These are phyloP conservation scores for Pseudocheirus occidentalis DNA, from an alignment of 2,797 vertebrate genomes.

Conservation along the genomic window DNA sequence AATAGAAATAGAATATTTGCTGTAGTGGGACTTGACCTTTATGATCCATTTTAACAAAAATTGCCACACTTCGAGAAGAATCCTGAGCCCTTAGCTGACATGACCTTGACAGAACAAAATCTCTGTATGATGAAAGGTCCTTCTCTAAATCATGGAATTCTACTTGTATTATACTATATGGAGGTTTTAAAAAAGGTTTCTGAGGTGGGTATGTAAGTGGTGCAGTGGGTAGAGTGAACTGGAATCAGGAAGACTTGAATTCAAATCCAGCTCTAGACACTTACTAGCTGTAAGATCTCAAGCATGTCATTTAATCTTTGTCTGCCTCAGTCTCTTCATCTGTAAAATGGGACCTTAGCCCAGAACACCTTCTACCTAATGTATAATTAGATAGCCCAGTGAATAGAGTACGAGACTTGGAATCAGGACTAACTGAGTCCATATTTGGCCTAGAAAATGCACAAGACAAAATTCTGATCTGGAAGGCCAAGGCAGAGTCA, in stretches of 20 bases:
- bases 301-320: background rate
- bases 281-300: background rate
- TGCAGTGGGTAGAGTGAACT: background rate
- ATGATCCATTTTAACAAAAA: conserved; percentile 31
- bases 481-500: background rate
- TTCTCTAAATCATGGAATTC: background rate
- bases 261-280: background rate
- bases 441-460: background rate
- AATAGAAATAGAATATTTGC: background rate
- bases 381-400: background rate
- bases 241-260: background rate
- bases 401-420: background rate
- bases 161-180: background rate
- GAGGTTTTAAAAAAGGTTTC: background rate
- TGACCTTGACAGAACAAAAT: background rate
- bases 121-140: background rate
- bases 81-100: background rate
- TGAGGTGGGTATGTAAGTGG: background rate
- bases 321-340: background rate
- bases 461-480: background rate
- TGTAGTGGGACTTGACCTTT: conserved; percentile 26
- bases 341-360: background rate
- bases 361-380: background rate
- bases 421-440: background rate
- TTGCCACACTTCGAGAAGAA: background rate